phyloP scores from a whole-genome alignment of 2,797 vertebrate genomes.

The Hypotaenidia philippensis region DNA sequence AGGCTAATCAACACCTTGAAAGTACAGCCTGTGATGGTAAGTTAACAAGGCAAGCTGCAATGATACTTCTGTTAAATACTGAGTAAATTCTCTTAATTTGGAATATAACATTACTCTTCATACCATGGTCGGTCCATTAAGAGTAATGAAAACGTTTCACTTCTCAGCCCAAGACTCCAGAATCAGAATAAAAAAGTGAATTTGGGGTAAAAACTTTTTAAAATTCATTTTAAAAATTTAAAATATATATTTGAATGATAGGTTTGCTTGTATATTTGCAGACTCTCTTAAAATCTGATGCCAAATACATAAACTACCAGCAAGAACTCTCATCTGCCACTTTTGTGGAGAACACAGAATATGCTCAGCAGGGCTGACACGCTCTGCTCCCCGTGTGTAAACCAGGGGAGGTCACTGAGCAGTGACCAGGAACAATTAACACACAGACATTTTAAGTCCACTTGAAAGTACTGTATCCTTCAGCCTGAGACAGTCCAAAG shows the following conservation, averaged over 20 bases:
- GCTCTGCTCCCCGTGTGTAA: neutral
- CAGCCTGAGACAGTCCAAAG: neutral
- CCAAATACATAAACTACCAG: neutral
- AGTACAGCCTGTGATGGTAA: neutral
- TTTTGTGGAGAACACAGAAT: fast-evolving
- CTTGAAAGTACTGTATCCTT: neutral
- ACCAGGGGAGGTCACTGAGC: neutral
- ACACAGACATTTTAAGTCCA: neutral
- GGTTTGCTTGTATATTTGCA: neutral
- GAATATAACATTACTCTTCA: neutral
- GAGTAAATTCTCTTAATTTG: neutral
- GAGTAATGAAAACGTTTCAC: neutral
- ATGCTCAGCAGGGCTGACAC: neutral
- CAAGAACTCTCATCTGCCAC: neutral
- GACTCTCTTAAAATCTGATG: neutral
- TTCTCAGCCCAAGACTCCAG: neutral
- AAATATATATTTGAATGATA: neutral
- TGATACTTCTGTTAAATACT: neutral
- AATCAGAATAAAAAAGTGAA: neutral
- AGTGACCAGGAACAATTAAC: neutral
- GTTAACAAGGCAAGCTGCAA: neutral
- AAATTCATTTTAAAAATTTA: fast-evolving
- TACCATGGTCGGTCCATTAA: neutral
- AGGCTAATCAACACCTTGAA: neutral
- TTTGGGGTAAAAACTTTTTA: neutral